Conservation (phyloP, 2,888 invertebrate species). For the Phymatocera aterrima region DNA sequence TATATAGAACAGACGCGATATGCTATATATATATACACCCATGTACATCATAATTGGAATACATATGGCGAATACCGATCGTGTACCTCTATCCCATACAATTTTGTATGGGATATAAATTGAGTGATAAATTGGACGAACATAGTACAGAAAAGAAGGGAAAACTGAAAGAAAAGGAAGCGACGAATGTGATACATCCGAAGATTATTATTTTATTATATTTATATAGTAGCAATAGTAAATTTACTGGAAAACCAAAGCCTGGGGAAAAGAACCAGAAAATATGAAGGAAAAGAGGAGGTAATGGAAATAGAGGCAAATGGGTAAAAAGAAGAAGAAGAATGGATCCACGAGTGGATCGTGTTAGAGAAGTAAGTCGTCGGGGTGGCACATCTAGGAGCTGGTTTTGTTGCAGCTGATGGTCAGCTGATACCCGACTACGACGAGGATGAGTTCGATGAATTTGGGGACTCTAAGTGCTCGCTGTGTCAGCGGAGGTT, state of each 20-base stretch:
- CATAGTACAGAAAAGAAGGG: too few species aligned
- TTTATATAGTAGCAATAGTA: too few species aligned
- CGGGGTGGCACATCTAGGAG: conserved; percentile 76
- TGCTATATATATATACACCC: neutral
- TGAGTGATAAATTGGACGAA: too few species aligned
- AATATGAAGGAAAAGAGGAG: conserved; percentile 48
- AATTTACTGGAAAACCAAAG: too few species aligned
- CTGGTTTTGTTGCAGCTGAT: conserved; percentile 80
- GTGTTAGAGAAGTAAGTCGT: conserved; percentile 51
- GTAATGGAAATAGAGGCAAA: conserved; percentile 51
- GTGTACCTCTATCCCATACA: too few species aligned
- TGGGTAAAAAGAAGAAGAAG: conserved; percentile 49
- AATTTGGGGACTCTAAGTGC: conserved; percentile 79
- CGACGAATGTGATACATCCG: too few species aligned
- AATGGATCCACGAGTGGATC: conserved; percentile 41
- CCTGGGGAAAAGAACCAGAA: conserved; percentile 31
- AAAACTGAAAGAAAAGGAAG: too few species aligned
- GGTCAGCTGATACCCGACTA: conserved; percentile 81
- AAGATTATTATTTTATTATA: too few species aligned
- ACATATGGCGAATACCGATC: too few species aligned
- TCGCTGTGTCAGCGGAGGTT: conserved; percentile 87
- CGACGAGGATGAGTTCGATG: conserved; percentile 76
- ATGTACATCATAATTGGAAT: too few species aligned
- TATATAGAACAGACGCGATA: conserved; percentile 40
- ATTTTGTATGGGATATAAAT: too few species aligned